Evolutionary conservation across 2,113 vertebrate species (phyloP).

Genomic region (Actenoides hombroni): DNA sequence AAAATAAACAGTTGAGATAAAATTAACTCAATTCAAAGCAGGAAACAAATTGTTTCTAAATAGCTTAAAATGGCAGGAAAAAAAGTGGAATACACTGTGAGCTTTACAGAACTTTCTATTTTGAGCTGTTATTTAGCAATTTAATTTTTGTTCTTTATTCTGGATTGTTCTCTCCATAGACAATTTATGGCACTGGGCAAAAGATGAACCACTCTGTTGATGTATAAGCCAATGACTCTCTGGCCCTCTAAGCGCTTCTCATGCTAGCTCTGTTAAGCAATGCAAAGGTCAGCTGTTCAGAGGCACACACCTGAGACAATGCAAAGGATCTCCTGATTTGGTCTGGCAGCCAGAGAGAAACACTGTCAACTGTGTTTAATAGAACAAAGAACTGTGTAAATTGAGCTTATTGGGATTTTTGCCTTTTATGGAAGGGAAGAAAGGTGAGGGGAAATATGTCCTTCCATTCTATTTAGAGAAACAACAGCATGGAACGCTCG

Average conservation of each 20-base stretch:
- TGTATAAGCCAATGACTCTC: not conserved
- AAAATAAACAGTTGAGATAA: conserved; percentile 30
- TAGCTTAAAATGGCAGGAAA: not conserved
- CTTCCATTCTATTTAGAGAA: not conserved
- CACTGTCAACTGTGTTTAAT: not conserved
- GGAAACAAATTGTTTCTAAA: conserved; percentile 43
- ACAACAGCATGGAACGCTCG: fast-evolving
- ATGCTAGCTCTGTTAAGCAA: not conserved
- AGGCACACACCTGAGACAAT: not conserved
- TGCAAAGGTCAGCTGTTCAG: not conserved
- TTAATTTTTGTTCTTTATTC: conserved; percentile 4
- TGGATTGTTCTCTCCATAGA: not conserved
- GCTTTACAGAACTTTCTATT: conserved; percentile 17
- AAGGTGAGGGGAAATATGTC: not conserved
- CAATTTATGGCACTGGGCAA: not conserved
- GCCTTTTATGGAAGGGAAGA: not conserved
- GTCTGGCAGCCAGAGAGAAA: conserved; percentile 5
- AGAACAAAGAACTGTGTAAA: not conserved
- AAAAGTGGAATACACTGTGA: not conserved
- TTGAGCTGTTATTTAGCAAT: conserved; percentile 34
- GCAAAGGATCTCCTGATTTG: not conserved
- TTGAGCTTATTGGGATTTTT: not conserved
- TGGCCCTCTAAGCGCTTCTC: not conserved
- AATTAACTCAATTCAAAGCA: conserved; percentile 56
- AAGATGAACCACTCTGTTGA: not conserved